A percentile compares a stretch with the other conserved stretches of the same genome.
Evolutionary conservation across 2,888 invertebrate species (phyloP).

Genomic region (Perdita meconis): DNA sequence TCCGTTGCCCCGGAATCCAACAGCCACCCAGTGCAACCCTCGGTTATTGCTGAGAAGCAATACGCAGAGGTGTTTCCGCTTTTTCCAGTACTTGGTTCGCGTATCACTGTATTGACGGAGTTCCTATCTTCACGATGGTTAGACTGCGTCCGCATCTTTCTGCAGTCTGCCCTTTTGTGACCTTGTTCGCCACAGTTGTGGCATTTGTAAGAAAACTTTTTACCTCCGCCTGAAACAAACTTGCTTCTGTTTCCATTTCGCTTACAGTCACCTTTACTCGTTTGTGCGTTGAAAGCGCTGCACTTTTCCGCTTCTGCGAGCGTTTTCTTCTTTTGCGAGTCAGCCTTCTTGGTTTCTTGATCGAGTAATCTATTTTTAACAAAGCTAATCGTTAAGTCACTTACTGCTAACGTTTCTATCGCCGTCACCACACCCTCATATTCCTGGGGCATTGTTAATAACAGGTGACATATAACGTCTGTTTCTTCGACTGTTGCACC

Average conservation of each 20-base stretch:
- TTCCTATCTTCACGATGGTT: no score
- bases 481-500: constrained; percentile 9
- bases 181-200: neutral
- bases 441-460: neutral
- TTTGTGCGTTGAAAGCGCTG: neutral
- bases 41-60: neutral
- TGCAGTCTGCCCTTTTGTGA: neutral
- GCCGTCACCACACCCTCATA: constrained; percentile 2
- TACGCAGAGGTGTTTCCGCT: no score
- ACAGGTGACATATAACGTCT: no score
- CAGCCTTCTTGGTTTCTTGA: constrained; percentile 6
- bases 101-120: no score
- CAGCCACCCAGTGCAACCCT: neutral
- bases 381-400: neutral
- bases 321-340: neutral
- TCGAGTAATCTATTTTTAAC: constrained; percentile 13
- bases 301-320: neutral
- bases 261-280: neutral
- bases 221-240: neutral
- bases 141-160: neutral
- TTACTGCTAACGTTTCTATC: neutral
- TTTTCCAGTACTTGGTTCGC: no score
- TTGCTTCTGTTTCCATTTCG: neutral
- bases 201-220: neutral
- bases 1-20: neutral